phyloP scores from a whole-genome alignment of 2,888 invertebrate species.

The Thera britannica region DNA sequence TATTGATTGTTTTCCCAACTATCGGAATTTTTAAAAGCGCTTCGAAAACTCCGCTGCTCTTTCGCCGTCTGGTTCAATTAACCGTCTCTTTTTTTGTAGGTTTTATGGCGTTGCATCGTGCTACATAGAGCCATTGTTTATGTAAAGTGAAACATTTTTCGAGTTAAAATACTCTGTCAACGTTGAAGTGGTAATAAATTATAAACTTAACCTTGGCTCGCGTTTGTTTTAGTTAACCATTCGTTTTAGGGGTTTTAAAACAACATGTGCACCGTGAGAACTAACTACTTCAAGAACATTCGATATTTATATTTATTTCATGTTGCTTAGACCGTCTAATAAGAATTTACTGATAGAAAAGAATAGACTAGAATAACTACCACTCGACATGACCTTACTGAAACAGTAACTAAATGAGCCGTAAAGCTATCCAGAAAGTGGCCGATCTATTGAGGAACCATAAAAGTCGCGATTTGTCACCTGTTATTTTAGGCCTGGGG shows the following conservation, averaged over 20 bases:
- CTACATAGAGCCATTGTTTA: slow-evolving; percentile 63
- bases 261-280: slow-evolving; percentile 79
- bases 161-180: slow-evolving; percentile 63
- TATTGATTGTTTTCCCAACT: slow-evolving; percentile 40
- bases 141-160: slow-evolving; percentile 63
- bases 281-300: slow-evolving; percentile 46
- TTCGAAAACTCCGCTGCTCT: slow-evolving; percentile 53
- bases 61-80: slow-evolving; percentile 53
- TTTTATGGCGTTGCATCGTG: slow-evolving; percentile 41
- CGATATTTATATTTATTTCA: slow-evolving; percentile 9
- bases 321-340: background rate
- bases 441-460: too few relatives aligned
- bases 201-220: slow-evolving; percentile 78
- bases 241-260: slow-evolving; percentile 59
- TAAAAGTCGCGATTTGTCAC: too few relatives aligned
- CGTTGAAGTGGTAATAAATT: slow-evolving; percentile 79
- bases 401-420: too few relatives aligned
- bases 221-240: slow-evolving; percentile 77
- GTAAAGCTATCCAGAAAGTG: too few relatives aligned
- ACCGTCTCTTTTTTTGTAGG: slow-evolving; percentile 39
- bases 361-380: too few relatives aligned
- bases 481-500: too few relatives aligned
- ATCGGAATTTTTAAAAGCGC: slow-evolving; percentile 41
- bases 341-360: too few relatives aligned
- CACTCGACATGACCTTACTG: too few relatives aligned